A percentile compares a stretch with the other conserved stretches of the same genome.
Conservation (phyloP, 2,888 invertebrate species). For the Patella caerulea region DNA sequence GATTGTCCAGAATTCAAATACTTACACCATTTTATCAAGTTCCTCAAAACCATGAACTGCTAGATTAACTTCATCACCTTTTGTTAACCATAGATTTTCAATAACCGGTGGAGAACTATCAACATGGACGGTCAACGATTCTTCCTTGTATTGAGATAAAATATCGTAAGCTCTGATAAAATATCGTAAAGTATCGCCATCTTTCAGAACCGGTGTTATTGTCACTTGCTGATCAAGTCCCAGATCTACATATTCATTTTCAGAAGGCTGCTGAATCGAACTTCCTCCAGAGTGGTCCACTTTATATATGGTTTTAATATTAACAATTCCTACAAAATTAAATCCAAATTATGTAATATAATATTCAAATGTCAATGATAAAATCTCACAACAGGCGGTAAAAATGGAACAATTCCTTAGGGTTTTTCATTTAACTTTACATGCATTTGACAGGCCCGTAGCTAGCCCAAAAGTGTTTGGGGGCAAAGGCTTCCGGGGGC, state of each 20-base stretch:
- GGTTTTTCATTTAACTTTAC: no score
- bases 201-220: slow-evolving; percentile 22
- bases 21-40: slow-evolving; percentile 34
- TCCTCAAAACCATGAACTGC: slow-evolving; percentile 39
- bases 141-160: slow-evolving; percentile 29
- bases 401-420: no score
- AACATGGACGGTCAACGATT: slow-evolving; percentile 32
- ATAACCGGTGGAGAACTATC: slow-evolving; percentile 43
- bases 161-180: slow-evolving; percentile 38
- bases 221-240: slow-evolving; percentile 20
- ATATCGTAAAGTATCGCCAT: slow-evolving; percentile 37
- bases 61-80: slow-evolving; percentile 28
- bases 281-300: slow-evolving; percentile 24
- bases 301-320: slow-evolving; percentile 27
- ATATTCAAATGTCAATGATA: no score
- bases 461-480: no score
- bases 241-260: neutral
- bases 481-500: no score
- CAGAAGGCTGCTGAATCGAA: slow-evolving; percentile 12
- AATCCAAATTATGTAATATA: no score
- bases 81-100: slow-evolving; percentile 39
- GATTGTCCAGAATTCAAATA: slow-evolving; percentile 14
- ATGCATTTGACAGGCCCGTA: no score
- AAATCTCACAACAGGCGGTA: no score
- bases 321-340: slow-evolving; percentile 32